Evolutionary conservation across 1,140 invertebrate genomes (phyloP), one percentile per base, ranked within the genome.

Genomic region (Orchestia grillus): DNA sequence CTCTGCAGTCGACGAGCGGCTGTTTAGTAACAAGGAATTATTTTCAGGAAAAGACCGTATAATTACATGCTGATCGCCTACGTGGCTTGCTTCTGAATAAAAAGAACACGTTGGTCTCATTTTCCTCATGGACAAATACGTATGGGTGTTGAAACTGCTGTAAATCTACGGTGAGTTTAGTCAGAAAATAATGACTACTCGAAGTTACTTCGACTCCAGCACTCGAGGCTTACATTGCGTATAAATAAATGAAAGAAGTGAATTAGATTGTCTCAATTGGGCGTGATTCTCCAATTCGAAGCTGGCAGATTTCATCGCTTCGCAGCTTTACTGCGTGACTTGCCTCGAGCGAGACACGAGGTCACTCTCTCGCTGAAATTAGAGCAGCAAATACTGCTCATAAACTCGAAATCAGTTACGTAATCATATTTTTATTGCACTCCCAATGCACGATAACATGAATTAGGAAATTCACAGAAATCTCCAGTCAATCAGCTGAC

Each of bases 21-120:
- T 77, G 62, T 77, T 77, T 77, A 77, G 62, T 77, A 77, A 77
- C 62, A 77, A 23, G 62, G 62, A 77, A 77, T 77, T 77, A 77
- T 77, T 77, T 36, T 77, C 28, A 77, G 62, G 62, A 77, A 77
- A 77, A 77, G 62, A 77, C 62, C 62, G 62, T 15, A 77, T 23
- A 77, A 77, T 77, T 77, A 23, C 62, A 28, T 19, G 62, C 62
- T 77, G 62, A 77, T 77, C 62, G 62, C 62, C 62, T 77, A 77
- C 62, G 62, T 77, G 62, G 62, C 28, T 77, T 77, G 62, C 62
- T 77, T 77, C 62, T 28, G 62, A 23, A 77, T 36, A 77, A 15
- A 15, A 28, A 77, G 62, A 15, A 77, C 62, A 77, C 11, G 11
- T 77, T 77, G 28, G 15, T 77, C 62, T 36, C 3, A 23, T 77